A percentile compares a stretch with the other conserved stretches of the same genome.
These are phyloP conservation scores for Palythoa grandis DNA, from an alignment of 92 coral and sea anemone species.

Conservation along the genomic window DNA sequence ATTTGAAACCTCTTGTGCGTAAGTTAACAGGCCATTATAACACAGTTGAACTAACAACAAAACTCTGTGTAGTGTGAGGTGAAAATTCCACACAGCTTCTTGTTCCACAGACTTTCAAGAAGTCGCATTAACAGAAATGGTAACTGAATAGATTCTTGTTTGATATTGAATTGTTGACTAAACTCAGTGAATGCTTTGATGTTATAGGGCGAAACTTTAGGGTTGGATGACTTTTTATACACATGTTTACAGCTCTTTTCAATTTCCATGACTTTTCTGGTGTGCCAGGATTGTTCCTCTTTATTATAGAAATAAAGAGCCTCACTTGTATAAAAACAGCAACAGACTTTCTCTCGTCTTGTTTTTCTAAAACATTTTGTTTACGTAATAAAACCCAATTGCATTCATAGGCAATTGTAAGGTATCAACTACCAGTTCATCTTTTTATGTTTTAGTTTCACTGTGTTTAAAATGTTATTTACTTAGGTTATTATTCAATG, in stretches of 20 bases:
- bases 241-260: neutral
- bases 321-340: neutral
- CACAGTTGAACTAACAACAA: neutral
- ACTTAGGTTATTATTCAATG: too few relatives aligned
- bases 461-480: neutral
- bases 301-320: neutral
- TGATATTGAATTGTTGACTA: neutral
- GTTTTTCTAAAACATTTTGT: neutral
- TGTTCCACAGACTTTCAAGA: neutral
- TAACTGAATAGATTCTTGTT: neutral
- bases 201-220: neutral
- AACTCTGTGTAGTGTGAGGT: neutral
- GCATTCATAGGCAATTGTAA: neutral
- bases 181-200: neutral
- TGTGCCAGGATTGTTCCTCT: neutral
- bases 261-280: neutral
- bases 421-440: neutral
- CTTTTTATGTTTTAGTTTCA: neutral
- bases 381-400: neutral
- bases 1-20: neutral
- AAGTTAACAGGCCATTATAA: neutral
- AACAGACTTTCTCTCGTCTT: neutral
- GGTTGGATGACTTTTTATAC: neutral
- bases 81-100: neutral
- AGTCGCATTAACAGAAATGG: slow-evolving; percentile 12